Percentiles rank a stretch among this genome's conserved stretches.
These are phyloP conservation scores for Leiothrix lutea DNA, from an alignment of 2,113 vertebrate species.

Conservation along the genomic window DNA sequence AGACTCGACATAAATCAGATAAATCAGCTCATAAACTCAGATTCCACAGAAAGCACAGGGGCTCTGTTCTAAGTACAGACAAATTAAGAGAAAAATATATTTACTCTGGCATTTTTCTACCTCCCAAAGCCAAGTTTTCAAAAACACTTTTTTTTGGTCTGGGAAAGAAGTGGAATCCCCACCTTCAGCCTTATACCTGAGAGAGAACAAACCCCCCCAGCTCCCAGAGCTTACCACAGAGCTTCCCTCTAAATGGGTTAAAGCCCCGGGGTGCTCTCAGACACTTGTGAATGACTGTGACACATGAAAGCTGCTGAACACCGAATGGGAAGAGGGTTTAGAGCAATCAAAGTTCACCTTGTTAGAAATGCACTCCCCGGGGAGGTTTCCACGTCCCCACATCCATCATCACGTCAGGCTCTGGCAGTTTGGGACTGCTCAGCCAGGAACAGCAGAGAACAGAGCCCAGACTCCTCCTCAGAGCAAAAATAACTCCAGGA, in stretches of 20 bases:
- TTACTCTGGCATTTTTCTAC: not conserved
- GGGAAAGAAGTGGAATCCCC: not conserved
- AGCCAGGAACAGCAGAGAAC: not conserved
- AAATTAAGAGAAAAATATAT: not conserved
- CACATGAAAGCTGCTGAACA: accelerated
- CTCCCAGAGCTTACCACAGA: not conserved
- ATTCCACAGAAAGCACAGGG: not conserved
- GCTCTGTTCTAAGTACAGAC: not conserved
- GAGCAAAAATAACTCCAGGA: accelerated
- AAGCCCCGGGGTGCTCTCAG: not conserved
- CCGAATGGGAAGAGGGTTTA: accelerated
- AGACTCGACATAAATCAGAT: not conserved
- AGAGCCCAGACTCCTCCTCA: not conserved
- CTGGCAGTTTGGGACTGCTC: not conserved
- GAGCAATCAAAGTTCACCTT: not conserved
- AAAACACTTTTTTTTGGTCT: not conserved
- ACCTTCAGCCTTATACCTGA: accelerated
- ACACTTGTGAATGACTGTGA: accelerated
- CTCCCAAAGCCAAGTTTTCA: not conserved
- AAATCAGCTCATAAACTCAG: not conserved
- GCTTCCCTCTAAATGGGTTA: too few species aligned
- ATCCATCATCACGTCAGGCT: not conserved
- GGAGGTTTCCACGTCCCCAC: not conserved
- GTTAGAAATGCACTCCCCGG: accelerated
- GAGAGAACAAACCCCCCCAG: accelerated